These are phyloP conservation scores for Aplochiton taeniatus DNA, from an alignment of 2,797 vertebrate species.

Conservation along the genomic window DNA sequence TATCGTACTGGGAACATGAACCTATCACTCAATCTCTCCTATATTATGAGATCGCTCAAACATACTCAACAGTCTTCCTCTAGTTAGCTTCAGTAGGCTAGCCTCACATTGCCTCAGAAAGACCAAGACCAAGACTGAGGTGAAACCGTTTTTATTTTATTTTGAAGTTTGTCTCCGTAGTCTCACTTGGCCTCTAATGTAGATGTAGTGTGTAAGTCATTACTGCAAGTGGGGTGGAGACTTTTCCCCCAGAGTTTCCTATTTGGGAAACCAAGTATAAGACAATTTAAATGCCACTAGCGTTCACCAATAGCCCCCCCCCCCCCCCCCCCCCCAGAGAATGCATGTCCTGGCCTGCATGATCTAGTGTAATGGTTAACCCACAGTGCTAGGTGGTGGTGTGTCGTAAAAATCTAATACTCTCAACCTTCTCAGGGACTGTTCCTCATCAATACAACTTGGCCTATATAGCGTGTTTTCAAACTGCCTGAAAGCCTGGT, in stretches of 20 bases:
- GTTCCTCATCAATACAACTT: conserved; percentile 64
- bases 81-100: conserved; percentile 48
- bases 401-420: conserved; percentile 63
- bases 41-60: background rate
- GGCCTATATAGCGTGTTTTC: conserved; percentile 59
- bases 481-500: conserved; percentile 64
- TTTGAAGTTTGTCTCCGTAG: too few relatives aligned
- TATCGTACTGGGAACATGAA: conserved; percentile 30
- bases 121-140: too few relatives aligned
- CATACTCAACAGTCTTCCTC: conserved; percentile 27
- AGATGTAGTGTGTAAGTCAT: conserved; percentile 26
- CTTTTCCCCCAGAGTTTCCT: too few relatives aligned
- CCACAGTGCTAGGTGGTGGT: conserved; percentile 68
- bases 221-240: conserved; percentile 33
- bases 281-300: background rate
- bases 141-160: too few relatives aligned
- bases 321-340: conserved; percentile 68
- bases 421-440: conserved; percentile 75
- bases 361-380: conserved; percentile 74
- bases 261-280: conserved; percentile 10
- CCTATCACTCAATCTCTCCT: conserved; percentile 49
- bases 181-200: too few relatives aligned
- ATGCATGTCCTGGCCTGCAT: conserved; percentile 75
- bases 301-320: conserved; percentile 2
- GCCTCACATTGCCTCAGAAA: conserved; percentile 39